Percentiles rank a stretch among this genome's conserved stretches.
These are phyloP conservation scores for Colossoma macropomum DNA, from an alignment of 2,113 vertebrate genomes.

Conservation along the genomic window DNA sequence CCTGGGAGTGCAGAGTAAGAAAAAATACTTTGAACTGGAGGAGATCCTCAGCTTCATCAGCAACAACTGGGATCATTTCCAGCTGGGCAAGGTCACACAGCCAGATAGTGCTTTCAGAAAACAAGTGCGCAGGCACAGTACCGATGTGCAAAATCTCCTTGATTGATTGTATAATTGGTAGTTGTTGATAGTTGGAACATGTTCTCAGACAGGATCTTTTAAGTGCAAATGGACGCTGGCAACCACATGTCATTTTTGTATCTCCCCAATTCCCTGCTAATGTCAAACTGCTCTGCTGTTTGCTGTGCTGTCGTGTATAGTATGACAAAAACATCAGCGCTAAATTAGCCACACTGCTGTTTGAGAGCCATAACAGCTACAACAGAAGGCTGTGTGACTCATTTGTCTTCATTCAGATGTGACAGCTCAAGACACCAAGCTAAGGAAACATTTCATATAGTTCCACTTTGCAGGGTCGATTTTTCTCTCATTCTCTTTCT, in stretches of 20 bases:
- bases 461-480: background rate
- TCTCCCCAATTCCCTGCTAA: background rate
- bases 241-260: background rate
- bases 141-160: background rate
- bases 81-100: constrained; percentile 89
- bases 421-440: constrained; percentile 32
- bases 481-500: background rate
- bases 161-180: constrained; percentile 8
- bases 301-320: constrained; percentile 55
- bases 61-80: constrained; percentile 90
- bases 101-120: background rate
- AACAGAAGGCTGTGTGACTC: constrained; percentile 12
- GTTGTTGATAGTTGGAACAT: background rate
- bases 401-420: constrained; percentile 41
- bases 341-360: constrained; percentile 12
- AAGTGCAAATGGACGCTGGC: background rate
- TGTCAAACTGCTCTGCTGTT: constrained; percentile 31
- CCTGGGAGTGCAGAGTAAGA: constrained; percentile 94
- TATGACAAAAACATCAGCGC: constrained; percentile 24
- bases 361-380: background rate
- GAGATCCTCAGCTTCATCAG: constrained; percentile 92
- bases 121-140: background rate
- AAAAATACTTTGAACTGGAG: constrained; percentile 97
- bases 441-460: constrained; percentile 4
- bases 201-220: background rate